Evolutionary conservation across 2,113 vertebrate genomes (phyloP).

Genomic region (Embiotoca jacksoni): DNA sequence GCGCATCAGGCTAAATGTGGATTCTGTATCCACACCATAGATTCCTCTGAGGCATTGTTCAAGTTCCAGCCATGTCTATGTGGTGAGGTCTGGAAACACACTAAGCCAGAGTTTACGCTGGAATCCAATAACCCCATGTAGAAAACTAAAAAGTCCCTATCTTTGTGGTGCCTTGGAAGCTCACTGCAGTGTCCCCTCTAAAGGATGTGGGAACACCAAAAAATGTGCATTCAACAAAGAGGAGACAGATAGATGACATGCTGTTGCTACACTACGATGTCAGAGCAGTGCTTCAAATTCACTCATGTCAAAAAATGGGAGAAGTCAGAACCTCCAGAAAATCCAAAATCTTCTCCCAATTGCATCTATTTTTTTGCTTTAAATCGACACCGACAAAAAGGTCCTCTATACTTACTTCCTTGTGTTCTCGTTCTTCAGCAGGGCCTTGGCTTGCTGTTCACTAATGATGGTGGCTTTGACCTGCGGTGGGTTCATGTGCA

Average conservation of each 20-base stretch:
- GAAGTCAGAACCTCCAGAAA: neutral
- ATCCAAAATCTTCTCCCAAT: neutral
- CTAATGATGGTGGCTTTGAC: slow-evolving; percentile 99
- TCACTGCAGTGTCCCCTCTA: neutral
- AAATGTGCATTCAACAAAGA: neutral
- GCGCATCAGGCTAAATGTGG: slow-evolving; percentile 69
- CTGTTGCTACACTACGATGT: neutral
- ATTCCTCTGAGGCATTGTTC: slow-evolving; percentile 70
- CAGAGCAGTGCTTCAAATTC: no score
- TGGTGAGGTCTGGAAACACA: slow-evolving; percentile 47
- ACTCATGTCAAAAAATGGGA: neutral
- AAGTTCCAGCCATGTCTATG: slow-evolving; percentile 68
- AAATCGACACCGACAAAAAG: no score
- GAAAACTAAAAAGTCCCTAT: slow-evolving; percentile 24
- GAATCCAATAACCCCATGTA: neutral
- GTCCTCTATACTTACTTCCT: slow-evolving; percentile 85
- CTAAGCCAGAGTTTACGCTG: slow-evolving; percentile 35
- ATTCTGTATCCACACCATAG: slow-evolving; percentile 64
- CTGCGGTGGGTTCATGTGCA: slow-evolving; percentile 98
- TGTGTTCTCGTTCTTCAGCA: slow-evolving; percentile 93
- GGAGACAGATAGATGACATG: neutral
- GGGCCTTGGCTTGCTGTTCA: slow-evolving; percentile 94
- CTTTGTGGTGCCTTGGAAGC: neutral
- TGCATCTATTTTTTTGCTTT: no score
- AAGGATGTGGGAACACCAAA: neutral